These are phyloP conservation scores for Lithosia quadra DNA, from an alignment of 2,888 invertebrate species.

Conservation along the genomic window DNA sequence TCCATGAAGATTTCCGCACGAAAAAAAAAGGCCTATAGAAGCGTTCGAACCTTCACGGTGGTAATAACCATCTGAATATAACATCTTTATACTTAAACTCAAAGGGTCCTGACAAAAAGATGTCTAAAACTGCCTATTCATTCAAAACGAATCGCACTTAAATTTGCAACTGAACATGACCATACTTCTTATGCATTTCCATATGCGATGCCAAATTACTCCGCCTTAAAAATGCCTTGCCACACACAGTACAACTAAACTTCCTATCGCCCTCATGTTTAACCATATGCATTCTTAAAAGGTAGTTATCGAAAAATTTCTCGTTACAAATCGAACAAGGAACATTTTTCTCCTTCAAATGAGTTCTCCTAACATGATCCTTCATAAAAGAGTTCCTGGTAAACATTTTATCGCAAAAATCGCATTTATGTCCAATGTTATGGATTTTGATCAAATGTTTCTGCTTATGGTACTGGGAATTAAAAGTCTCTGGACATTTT, in stretches of 20 bases:
- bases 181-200: conserved; percentile 81
- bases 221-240: conserved; percentile 85
- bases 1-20: too few relatives aligned
- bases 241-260: conserved; percentile 86
- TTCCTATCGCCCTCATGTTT: conserved; percentile 85
- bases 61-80: background rate
- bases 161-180: conserved; percentile 57
- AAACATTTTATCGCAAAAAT: conserved; percentile 77
- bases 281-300: conserved; percentile 81
- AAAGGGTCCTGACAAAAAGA: background rate
- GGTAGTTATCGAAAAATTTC: conserved; percentile 78
- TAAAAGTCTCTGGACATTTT: conserved; percentile 79
- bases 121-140: background rate
- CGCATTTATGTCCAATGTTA: conserved; percentile 77
- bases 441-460: conserved; percentile 84
- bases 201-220: conserved; percentile 88
- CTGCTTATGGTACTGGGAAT: conserved; percentile 83
- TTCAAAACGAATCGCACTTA: conserved; percentile 1
- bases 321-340: conserved; percentile 76
- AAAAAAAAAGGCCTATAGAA: too few relatives aligned
- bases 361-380: conserved; percentile 76
- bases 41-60: too few relatives aligned
- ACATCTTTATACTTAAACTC: background rate
- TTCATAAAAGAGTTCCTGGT: conserved; percentile 82
- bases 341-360: conserved; percentile 80